These are phyloP conservation scores for Ursus arctos DNA, from an alignment of 2,113 vertebrate species.

Conservation along the genomic window DNA sequence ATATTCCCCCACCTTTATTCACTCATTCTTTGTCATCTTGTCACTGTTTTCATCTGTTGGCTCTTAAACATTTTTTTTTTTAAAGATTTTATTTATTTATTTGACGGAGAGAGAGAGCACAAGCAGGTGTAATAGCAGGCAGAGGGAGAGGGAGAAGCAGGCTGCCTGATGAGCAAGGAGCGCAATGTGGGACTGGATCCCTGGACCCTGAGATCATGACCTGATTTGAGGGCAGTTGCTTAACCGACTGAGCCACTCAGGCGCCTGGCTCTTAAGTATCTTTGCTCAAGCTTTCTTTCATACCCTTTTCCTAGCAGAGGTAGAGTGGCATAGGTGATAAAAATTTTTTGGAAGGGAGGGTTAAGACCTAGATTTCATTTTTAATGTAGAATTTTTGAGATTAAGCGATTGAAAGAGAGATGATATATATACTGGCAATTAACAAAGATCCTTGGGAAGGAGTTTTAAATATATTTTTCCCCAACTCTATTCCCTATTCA, in stretches of 20 bases:
- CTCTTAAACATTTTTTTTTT: background rate
- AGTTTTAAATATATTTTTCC: conserved; percentile 17
- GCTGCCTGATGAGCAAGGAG: too few relatives aligned
- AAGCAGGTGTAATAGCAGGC: too few relatives aligned
- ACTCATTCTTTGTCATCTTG: background rate
- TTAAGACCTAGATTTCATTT: background rate
- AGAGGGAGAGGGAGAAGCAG: too few relatives aligned
- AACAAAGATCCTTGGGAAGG: background rate
- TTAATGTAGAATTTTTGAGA: conserved; percentile 40
- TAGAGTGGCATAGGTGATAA: background rate
- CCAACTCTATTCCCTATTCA: background rate
- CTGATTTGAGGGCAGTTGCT: too few relatives aligned
- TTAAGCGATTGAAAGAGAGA: background rate
- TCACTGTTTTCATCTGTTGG: background rate
- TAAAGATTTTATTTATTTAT: too few relatives aligned
- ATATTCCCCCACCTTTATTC: background rate
- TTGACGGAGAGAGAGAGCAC: too few relatives aligned
- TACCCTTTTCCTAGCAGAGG: background rate
- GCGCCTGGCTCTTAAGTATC: background rate
- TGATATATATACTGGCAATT: background rate
- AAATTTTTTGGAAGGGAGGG: background rate
- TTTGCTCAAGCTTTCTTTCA: background rate
- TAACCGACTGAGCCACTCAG: too few relatives aligned
- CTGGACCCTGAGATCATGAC: too few relatives aligned
- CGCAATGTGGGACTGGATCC: too few relatives aligned